Conservation (phyloP, 2,888 invertebrate genomes). For the Ypsolopha sequella region DNA sequence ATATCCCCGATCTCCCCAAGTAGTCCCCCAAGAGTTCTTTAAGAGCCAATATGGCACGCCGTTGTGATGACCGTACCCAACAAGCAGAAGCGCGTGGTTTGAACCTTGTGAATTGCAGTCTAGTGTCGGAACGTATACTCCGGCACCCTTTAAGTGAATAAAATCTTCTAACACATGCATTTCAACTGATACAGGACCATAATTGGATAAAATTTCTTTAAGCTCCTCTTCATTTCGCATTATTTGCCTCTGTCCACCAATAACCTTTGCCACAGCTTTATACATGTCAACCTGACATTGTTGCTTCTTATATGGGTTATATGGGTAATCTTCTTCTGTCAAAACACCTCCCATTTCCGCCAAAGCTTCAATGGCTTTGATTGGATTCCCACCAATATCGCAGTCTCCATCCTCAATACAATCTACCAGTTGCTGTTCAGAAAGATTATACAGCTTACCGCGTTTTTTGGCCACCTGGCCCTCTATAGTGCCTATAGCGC, state of each 20-base stretch:
- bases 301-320: neutral
- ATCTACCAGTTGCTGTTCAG: neutral
- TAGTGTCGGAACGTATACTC: neutral
- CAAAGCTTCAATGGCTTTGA: neutral
- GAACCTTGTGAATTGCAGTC: neutral
- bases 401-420: neutral
- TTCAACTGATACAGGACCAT: neutral
- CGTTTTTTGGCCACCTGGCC: neutral
- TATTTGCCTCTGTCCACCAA: neutral
- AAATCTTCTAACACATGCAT: neutral
- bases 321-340: neutral
- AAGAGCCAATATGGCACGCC: neutral
- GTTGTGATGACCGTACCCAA: neutral
- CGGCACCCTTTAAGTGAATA: neutral
- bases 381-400: neutral
- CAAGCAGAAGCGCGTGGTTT: neutral
- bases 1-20: neutral
- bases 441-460: neutral
- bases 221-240: neutral
- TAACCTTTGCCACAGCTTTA: neutral
- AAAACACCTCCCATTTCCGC: neutral
- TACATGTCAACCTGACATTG: neutral
- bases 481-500: neutral
- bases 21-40: neutral
- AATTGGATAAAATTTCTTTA: neutral